Base-by-base conservation (phyloP, 1,140 invertebrate genomes). In the Hermatobates lingyangjiaoensis region DNA sequence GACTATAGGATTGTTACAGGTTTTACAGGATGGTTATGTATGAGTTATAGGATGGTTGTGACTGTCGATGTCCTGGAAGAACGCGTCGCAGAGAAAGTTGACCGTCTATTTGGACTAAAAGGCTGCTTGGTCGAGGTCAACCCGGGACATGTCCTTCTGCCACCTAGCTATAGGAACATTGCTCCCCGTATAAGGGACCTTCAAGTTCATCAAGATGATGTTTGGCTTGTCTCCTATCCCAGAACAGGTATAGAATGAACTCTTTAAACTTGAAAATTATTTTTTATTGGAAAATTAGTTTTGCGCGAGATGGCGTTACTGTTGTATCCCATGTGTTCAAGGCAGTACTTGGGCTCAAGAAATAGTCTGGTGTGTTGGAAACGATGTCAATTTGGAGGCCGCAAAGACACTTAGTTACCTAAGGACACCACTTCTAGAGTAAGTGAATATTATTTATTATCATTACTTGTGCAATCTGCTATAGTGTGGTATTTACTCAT, bases 311-410 rank as follows among this genome's bases (percentile, higher is more conserved):
- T n/a, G n/a, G n/a, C n/a, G n/a, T n/a, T n/a, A n/a, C n/a, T n/a
- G n/a, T n/a, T n/a, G n/a, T n/a, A n/a, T 7, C 30, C 30, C n/a
- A 20, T 12, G 7, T 23, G 14, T 44, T 51, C n/a, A 57, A 83
- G 87, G 87, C 26, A 89, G 85, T 30, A 87, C 87, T 2, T 90
- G 86, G 86, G 74, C 77, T 7, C 85, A 88, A 64, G 87, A 92
- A 69, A 84, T 91, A 76, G 72, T 84, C 2, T 91, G 86, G 85
- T 71, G 87, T 20, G 76, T 91, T 26, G 79, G 76, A 3, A 79
- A 88, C 61, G 74, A 84, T 58, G 69, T 85, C 42, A 74, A 92
- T 62, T 87, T 80, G 58, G 75, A 83, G 60, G 73, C 71, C 1
- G 82, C 86, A 0, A 74, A 77, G 60, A 72, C 73, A 23, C 70